A percentile compares a stretch with the other conserved stretches of the same genome.
phyloP scores from a whole-genome alignment of 2,888 invertebrate species.

The Phaonia tiefii region DNA sequence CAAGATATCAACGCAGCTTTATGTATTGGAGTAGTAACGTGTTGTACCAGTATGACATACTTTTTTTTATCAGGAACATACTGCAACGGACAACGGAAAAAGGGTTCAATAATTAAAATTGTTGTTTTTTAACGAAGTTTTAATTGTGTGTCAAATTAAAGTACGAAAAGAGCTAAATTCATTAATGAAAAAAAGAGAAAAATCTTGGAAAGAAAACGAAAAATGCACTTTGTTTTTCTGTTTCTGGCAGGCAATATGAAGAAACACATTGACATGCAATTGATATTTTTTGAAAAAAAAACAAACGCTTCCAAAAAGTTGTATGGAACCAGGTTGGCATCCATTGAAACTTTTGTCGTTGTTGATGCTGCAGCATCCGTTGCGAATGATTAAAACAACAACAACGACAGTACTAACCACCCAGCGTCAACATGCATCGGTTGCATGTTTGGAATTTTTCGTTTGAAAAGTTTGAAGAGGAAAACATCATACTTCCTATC shows the following conservation, averaged over 20 bases:
- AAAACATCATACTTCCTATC: background rate
- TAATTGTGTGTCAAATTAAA: conserved; percentile 28
- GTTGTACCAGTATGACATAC: conserved; percentile 25
- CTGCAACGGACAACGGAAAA: background rate
- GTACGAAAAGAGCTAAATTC: background rate
- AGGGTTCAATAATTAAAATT: conserved; percentile 18
- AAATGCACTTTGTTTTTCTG: conserved; percentile 26
- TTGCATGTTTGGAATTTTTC: conserved; percentile 59
- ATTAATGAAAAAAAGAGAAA: background rate
- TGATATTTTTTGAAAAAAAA: conserved; percentile 51
- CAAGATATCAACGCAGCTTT: conserved; percentile 4
- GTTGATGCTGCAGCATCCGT: conserved; percentile 24
- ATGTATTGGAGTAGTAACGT: conserved; percentile 23
- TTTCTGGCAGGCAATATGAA: conserved; percentile 24
- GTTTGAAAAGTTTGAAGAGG: background rate
- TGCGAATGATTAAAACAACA: background rate
- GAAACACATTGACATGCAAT: conserved; percentile 58
- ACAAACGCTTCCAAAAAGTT: conserved; percentile 29
- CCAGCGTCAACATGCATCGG: conserved; percentile 46
- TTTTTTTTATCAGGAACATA: background rate
- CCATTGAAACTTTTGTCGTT: conserved; percentile 46
- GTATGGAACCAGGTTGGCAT: conserved; percentile 36
- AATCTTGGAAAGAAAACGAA: conserved; percentile 37
- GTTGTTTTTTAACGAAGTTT: conserved; percentile 3
- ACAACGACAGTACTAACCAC: conserved; percentile 15